These are phyloP conservation scores for Thera britannica DNA, from an alignment of 2,888 invertebrate species.

Conservation along the genomic window DNA sequence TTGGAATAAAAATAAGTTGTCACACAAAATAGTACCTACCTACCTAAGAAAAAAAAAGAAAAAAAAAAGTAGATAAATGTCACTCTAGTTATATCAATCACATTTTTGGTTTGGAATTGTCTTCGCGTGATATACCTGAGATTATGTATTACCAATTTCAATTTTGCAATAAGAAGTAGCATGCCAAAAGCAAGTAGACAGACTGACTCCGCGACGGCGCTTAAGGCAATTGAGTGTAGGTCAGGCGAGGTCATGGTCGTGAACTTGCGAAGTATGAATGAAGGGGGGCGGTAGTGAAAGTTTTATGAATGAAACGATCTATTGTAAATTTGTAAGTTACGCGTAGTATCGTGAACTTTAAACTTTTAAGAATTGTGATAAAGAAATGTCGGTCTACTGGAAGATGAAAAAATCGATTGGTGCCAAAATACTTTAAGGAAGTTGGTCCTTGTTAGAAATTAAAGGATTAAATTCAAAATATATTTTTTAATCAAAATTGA, in stretches of 20 bases:
- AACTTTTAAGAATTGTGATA: conserved; percentile 37
- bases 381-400: conserved; percentile 21
- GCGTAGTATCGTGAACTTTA: conserved; percentile 22
- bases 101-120: too few species aligned
- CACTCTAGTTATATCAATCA: neutral
- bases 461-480: neutral
- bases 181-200: neutral
- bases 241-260: conserved; percentile 15
- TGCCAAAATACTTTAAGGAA: conserved; percentile 40
- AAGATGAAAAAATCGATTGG: conserved; percentile 31
- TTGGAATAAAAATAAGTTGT: neutral
- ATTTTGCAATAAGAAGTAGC: neutral
- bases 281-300: conserved; percentile 17
- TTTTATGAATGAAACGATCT: conserved; percentile 23
- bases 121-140: neutral
- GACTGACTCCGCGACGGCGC: conserved; percentile 15
- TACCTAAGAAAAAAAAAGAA: too few species aligned
- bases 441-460: conserved; percentile 3
- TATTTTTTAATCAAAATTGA: neutral
- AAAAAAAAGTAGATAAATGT: too few species aligned
- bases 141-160: neutral
- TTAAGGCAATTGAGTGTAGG: conserved; percentile 2
- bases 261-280: conserved; percentile 24
- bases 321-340: conserved; percentile 4
- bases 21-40: neutral